Evolutionary conservation across 2,113 vertebrate species (phyloP).

Genomic region (Synodontis membranacea): DNA sequence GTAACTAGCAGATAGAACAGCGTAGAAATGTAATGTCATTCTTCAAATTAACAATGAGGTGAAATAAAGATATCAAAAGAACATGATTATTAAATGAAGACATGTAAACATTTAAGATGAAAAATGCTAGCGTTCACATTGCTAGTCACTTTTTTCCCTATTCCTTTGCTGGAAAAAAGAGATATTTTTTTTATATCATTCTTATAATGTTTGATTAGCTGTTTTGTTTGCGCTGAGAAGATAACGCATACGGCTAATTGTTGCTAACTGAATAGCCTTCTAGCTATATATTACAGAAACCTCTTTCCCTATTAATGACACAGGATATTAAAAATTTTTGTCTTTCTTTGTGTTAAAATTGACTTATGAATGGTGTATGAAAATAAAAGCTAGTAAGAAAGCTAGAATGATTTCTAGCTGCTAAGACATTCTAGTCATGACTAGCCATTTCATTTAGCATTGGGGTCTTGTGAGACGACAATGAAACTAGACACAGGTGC

Average conservation of each 20-base stretch:
- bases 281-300: neutral
- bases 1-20: neutral
- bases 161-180: neutral
- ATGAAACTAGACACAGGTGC: neutral
- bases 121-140: neutral
- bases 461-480: neutral
- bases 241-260: neutral
- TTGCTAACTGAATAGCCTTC: neutral
- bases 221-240: too few relatives aligned
- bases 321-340: neutral
- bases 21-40: neutral
- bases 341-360: neutral
- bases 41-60: neutral
- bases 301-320: neutral
- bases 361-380: neutral
- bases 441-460: neutral
- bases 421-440: neutral
- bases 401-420: neutral
- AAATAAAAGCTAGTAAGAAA: neutral
- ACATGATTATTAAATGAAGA: neutral
- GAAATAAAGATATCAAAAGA: neutral
- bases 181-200: neutral
- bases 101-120: too few relatives aligned
- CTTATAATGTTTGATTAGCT: too few relatives aligned
- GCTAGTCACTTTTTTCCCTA: neutral